Evolutionary conservation across 2,888 invertebrate species (phyloP), one percentile per base, ranked within the genome.

Genomic region (Scaptomyza caliginosa): DNA sequence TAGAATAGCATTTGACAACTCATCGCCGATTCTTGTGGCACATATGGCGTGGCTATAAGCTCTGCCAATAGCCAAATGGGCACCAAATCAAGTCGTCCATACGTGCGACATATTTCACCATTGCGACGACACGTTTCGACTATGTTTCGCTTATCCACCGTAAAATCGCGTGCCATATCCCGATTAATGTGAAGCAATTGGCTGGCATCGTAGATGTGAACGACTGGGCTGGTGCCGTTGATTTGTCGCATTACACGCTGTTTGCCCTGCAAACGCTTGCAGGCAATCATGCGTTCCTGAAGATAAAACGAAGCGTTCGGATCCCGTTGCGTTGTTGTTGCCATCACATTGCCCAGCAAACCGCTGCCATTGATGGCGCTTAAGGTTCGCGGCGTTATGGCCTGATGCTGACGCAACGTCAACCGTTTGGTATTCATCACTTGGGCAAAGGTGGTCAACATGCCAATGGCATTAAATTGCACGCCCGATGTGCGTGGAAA

Each of bases 401-500:
- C 43, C 8, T 94, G 94, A 88, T 96, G 96, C 17, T 94, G 93
- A 76, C 95, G 94, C 49, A 94, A 91, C 0, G 95, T 95, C 17
- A 95, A 89, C 56, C 95, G 92, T 77, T 95, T 93, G 0, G 94
- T 93, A 77, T 94, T 93, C 54, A 95, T 93, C 0, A 95, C 95
- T 49, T 96, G 93, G 48, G 95, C 95, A 91, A 98, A 98, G 74
- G 96, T 96, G 0, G 97, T 97, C 58, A 99, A 91, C 55, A 94
- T 94, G 84, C 96, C 96, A 19, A 96, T 96, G 23, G 96, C 96
- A 91, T 96, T 97, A 93, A 98, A 99, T 83, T 96, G 95, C 0
- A 97, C 98, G 1, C 98, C 98, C 8, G 97, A 97, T 0, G 98
- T 98, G 52, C 97, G 93, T 0, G 98, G 98, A 91, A 98, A 99